phyloP scores from a whole-genome alignment of 2,113 vertebrate species.

The Albula goreensis region DNA sequence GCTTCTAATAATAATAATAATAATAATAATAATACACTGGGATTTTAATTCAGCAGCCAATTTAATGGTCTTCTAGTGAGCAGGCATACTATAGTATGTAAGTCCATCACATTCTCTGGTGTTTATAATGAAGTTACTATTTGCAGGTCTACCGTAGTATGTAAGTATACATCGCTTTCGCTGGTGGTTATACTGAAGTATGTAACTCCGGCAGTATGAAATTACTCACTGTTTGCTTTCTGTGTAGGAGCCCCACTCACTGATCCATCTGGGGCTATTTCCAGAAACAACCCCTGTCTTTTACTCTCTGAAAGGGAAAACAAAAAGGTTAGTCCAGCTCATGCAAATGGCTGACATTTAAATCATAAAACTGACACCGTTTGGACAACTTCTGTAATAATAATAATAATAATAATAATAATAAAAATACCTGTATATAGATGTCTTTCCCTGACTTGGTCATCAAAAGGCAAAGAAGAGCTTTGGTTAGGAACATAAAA shows the following conservation, averaged over 20 bases:
- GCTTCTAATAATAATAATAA: no score
- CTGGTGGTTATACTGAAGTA: no score
- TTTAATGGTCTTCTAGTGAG: no score
- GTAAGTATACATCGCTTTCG: neutral
- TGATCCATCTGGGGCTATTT: conserved; percentile 63
- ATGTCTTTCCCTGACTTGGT: neutral
- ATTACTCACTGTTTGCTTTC: conserved; percentile 58
- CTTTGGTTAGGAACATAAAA: conserved; percentile 8
- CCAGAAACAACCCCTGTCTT: conserved; percentile 62
- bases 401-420: neutral
- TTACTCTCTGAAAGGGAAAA: conserved; percentile 56
- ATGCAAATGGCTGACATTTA: neutral
- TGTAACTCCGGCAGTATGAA: neutral
- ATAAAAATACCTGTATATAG: conserved; percentile 17
- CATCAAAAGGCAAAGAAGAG: neutral
- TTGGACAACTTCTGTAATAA: neutral
- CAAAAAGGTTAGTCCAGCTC: neutral
- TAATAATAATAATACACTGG: no score
- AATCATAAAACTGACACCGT: neutral
- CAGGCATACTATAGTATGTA: no score
- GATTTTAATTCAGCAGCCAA: no score
- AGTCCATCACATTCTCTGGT: neutral
- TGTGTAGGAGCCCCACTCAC: conserved; percentile 56
- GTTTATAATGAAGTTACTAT: neutral
- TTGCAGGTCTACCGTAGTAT: no score